Conservation (phyloP, 2,888 invertebrate species). For the Chouioia cunea region DNA sequence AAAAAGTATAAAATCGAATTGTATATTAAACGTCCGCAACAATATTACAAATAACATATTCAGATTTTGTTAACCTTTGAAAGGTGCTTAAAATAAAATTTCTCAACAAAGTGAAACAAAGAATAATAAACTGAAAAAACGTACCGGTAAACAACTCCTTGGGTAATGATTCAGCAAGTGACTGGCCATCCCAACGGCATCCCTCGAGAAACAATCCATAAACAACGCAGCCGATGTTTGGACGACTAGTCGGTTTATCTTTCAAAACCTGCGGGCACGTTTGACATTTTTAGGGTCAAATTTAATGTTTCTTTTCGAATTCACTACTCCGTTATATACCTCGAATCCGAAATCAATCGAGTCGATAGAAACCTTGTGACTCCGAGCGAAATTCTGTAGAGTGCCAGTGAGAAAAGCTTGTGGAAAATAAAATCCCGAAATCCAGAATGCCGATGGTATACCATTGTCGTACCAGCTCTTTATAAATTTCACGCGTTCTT, state of each 20-base stretch:
- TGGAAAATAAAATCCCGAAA: conserved; percentile 88
- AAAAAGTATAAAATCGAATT: too few species aligned
- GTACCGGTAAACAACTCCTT: conserved; percentile 80
- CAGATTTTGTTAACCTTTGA: too few species aligned
- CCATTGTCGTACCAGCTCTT: conserved; percentile 76
- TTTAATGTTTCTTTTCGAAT: background rate
- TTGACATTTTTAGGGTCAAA: background rate
- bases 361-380: conserved; percentile 82
- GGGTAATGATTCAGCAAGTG: conserved; percentile 74
- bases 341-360: conserved; percentile 75
- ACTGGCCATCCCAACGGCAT: conserved; percentile 77
- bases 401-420: conserved; percentile 88
- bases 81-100: too few species aligned
- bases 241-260: conserved; percentile 70
- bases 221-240: conserved; percentile 75
- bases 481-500: conserved; percentile 75
- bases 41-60: too few species aligned
- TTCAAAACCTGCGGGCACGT: conserved; percentile 25
- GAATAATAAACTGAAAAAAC: background rate
- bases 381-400: conserved; percentile 85
- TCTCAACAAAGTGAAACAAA: too few species aligned
- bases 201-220: conserved; percentile 82
- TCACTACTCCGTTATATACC: conserved; percentile 66
- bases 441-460: conserved; percentile 84
- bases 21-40: too few species aligned